Evolutionary conservation across 2,113 vertebrate genomes (phyloP), one percentile per base, ranked within the genome.

Genomic region (Apteryx owenii): DNA sequence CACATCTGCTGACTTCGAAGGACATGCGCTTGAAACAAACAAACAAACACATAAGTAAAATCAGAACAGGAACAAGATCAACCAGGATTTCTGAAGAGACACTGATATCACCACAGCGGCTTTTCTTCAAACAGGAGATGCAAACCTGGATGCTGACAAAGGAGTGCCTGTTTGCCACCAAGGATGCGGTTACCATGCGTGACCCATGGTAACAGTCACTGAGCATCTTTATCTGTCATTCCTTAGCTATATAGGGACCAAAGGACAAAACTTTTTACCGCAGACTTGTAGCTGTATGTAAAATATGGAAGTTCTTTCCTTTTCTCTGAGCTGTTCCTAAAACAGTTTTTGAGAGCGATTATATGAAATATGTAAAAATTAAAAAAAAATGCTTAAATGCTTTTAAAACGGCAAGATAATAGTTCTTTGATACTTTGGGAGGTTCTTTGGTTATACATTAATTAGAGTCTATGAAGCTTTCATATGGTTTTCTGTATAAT

Each of bases 211-310:
- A 98, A 98, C 98, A 96, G 98, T 99, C 98, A 98, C 98, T 98
- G 98, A 98, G 98, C 99, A 99, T 99, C 98, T 99, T 97, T 99
- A 99, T 98, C 98, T 99, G 99, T 99, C 99, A 99, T 99, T 99
- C 99, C 99, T 99, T 99, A 99, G 99, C 99, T 99, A 99, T 99
- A 99, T 99, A 99, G 99, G 99, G 99, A 99, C 99, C 99, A 99
- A 99, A 99, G 99, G 99, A 99, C 99, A 99, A 99, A 99, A 99
- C 99, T 98, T 99, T 99, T 99, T 99, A 99, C 98, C 98, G 98
- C 99, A 99, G 98, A 99, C 99, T 98, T 98, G 99, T 99, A 99
- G 99, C 99, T 99, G 99, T 99, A 98, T 98, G 98, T 99, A 99
- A 98, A 98, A 99, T 99, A 99, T 91, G 98, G 98, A 98, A 98